Percentiles rank a stretch among this genome's conserved stretches.
These are phyloP conservation scores for Hyposoter dolosus DNA, from an alignment of 2,888 invertebrate genomes.

Conservation along the genomic window DNA sequence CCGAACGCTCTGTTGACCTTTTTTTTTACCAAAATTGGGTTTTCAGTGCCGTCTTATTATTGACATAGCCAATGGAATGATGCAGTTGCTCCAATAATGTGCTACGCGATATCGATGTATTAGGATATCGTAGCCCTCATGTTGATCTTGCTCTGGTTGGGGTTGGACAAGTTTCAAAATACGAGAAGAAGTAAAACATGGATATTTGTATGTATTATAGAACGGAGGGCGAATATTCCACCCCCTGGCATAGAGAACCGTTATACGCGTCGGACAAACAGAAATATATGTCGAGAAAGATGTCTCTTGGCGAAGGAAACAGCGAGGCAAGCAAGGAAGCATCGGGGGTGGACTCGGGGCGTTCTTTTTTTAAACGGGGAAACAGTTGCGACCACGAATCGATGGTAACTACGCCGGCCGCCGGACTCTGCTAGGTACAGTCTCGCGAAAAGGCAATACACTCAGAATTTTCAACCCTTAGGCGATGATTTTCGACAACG, in stretches of 20 bases:
- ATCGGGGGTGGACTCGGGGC: conserved; percentile 75
- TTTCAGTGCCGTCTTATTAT: background rate
- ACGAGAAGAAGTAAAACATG: conserved; percentile 16
- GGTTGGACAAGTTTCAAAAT: conserved; percentile 57
- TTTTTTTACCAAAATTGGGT: too few species aligned
- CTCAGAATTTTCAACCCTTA: background rate
- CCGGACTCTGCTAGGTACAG: conserved; percentile 82
- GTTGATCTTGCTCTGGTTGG: conserved; percentile 24
- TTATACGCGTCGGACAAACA: conserved; percentile 81
- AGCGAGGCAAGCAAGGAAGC: conserved; percentile 43
- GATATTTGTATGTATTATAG: conserved; percentile 18
- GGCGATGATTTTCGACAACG: background rate
- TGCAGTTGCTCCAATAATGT: conserved; percentile 52
- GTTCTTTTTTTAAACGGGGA: conserved; percentile 83
- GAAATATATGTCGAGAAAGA: conserved; percentile 82
- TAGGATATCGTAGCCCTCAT: conserved; percentile 21
- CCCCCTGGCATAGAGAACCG: conserved; percentile 48
- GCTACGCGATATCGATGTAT: conserved; percentile 44
- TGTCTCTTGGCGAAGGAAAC: conserved; percentile 77
- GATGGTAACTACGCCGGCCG: conserved; percentile 84
- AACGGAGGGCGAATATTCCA: conserved; percentile 61
- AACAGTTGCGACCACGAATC: conserved; percentile 85
- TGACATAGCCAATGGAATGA: conserved; percentile 16
- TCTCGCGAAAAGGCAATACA: conserved; percentile 72
- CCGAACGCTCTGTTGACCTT: too few species aligned